Base-by-base conservation (phyloP, 2,113 vertebrate species). In the Poicephalus meyeri region DNA sequence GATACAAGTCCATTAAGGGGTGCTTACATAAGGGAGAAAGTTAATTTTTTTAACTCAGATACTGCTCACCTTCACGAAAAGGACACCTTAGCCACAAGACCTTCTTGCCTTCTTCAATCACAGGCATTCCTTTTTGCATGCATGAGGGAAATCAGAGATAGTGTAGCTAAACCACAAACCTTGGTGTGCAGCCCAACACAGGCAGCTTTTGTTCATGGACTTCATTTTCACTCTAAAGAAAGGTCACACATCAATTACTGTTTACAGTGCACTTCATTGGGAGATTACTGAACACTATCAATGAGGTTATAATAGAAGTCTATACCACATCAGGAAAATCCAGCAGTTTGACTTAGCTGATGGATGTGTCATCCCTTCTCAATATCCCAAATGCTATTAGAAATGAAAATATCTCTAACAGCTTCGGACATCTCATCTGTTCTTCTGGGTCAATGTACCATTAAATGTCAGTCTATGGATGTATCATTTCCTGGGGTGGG, bases 371-470 rank as follows among this genome's bases (percentile, higher is more conserved):
- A 76, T 61, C 73, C 0, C 0, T 92, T 91, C 83, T 73, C 80
- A 84, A 66, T 91, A 87, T 89, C 78, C 89, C 81, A 66, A 76
- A 70, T 86, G 80, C 47, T 89, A 84, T 81, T 94, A 92, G 63
- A 93, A 94, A 94, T 95, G 31, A 89, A 96, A 93, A 91, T 91
- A 76, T 76, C 44, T 94, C 69, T 94, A 94, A 96, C 80, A 76
- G 83, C 44, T 89, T 89, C 73, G 80, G 86, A 79, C 65, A 89
- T 91, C 77, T 93, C 86, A 95, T 97, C 92, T 76, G 6, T 79
- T 96, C 88, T 84, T 81, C 80, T 58, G 52, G 74, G 52, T 87
- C 78, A 94, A 91, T 39, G 66, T 81, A 65, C 44, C 88, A 93
- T 84, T 97, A 93, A 93, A 94, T 76, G 88, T 79, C 80, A 94